phyloP scores from a whole-genome alignment of 2,113 vertebrate genomes.

The Gallinago jamesoni region DNA sequence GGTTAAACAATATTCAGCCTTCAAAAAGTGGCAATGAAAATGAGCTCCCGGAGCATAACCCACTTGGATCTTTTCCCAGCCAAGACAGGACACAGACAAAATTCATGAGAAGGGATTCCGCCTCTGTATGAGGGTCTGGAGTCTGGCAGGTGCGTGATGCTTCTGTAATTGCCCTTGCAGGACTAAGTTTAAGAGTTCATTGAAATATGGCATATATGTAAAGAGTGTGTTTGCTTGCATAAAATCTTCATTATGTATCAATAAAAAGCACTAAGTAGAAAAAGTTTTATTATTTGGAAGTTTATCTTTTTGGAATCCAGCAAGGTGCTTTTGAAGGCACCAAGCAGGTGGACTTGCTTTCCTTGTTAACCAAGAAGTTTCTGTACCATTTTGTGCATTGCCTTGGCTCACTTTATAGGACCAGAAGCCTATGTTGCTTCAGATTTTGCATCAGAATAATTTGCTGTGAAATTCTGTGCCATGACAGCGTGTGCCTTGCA shows the following conservation, averaged over 20 bases:
- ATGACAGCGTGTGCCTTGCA: background rate
- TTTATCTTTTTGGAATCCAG: background rate
- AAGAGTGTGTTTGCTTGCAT: background rate
- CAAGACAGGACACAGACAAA: background rate
- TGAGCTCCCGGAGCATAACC: background rate
- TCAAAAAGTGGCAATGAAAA: constrained; percentile 20
- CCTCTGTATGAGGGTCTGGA: background rate
- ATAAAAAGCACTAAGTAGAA: background rate
- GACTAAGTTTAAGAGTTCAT: background rate
- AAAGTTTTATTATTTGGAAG: background rate
- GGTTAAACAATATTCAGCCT: constrained; percentile 42
- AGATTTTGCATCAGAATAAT: background rate
- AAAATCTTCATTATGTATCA: background rate
- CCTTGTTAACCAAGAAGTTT: background rate
- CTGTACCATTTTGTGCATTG: background rate
- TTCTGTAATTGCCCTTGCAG: background rate
- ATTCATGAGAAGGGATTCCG: background rate
- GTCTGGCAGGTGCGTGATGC: background rate
- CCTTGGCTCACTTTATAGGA: background rate
- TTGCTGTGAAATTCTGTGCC: background rate
- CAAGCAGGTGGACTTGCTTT: background rate
- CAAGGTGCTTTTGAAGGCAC: background rate
- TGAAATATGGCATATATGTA: background rate
- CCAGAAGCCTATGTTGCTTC: background rate
- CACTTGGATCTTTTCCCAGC: constrained; percentile 33